Conservation (phyloP, 2,888 invertebrate species). For the Xestia rhomboidea region DNA sequence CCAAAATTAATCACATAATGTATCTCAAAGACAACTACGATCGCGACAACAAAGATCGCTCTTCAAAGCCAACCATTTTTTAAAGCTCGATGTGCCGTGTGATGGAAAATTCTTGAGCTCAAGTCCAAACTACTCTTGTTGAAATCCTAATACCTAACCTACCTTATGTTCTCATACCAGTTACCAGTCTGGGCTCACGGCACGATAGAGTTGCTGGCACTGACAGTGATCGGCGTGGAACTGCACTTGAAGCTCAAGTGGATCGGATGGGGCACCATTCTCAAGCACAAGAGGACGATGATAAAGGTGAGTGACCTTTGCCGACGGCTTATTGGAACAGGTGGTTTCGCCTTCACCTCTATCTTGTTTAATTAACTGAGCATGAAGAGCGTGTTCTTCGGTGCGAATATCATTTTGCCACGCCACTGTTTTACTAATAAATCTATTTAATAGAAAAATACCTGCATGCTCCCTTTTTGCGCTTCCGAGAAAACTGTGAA, state of each 20-base stretch:
- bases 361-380: slow-evolving; percentile 9
- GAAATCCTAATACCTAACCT: background rate
- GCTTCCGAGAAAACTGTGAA: background rate
- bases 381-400: background rate
- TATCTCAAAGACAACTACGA: background rate
- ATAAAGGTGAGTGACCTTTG: slow-evolving; percentile 91
- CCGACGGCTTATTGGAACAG: slow-evolving; percentile 9
- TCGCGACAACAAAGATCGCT: background rate
- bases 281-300: slow-evolving; percentile 96
- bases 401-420: background rate
- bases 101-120: background rate
- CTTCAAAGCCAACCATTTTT: background rate
- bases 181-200: slow-evolving; percentile 95
- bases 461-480: background rate
- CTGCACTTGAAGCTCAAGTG: slow-evolving; percentile 95
- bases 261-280: slow-evolving; percentile 96
- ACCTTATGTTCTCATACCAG: slow-evolving; percentile 76
- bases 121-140: background rate
- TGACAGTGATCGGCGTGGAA: slow-evolving; percentile 94
- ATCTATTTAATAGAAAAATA: background rate
- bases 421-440: background rate
- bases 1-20: background rate
- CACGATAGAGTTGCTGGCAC: slow-evolving; percentile 94
- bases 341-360: background rate
- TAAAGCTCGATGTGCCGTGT: no score